A percentile compares a stretch with the other conserved stretches of the same genome.
Conservation (phyloP, 1,140 invertebrate species). For the Diabrotica virgifera region DNA sequence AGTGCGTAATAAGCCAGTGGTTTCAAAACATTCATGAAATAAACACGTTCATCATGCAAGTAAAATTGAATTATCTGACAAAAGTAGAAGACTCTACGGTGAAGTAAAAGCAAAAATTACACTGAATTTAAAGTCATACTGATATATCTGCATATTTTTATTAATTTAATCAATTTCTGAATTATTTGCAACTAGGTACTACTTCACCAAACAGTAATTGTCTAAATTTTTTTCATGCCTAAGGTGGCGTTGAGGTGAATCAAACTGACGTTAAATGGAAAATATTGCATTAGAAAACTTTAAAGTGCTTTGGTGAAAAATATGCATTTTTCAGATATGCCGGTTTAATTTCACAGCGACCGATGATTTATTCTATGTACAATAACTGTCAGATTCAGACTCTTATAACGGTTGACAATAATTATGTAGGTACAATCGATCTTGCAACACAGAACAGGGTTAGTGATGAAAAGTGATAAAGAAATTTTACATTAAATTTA, state of each 20-base stretch:
- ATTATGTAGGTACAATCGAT: too few relatives aligned
- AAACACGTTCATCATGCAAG: too few relatives aligned
- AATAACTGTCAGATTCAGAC: too few relatives aligned
- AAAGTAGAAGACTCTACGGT: not conserved
- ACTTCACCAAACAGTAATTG: not conserved
- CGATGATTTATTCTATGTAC: too few relatives aligned
- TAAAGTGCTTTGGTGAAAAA: not conserved
- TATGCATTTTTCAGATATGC: slow-evolving; percentile 4
- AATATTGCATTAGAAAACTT: not conserved
- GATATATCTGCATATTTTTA: not conserved
- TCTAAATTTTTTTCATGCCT: not conserved
- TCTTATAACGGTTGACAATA: too few relatives aligned
- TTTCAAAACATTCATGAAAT: too few relatives aligned
- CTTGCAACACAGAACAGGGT: too few relatives aligned
- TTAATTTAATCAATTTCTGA: not conserved
- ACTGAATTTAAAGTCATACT: not conserved
- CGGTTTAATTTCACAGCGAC: not conserved
- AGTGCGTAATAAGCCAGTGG: too few relatives aligned
- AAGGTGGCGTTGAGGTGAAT: not conserved
- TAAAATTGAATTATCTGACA: too few relatives aligned
- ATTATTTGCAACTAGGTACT: not conserved
- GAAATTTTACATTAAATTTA: too few relatives aligned
- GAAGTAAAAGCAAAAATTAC: not conserved
- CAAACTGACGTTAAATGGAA: not conserved
- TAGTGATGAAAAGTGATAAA: too few relatives aligned